Evolutionary conservation across 2,113 vertebrate genomes (phyloP), one percentile per base, ranked within the genome.

Genomic region (Phaethornis superciliosus): DNA sequence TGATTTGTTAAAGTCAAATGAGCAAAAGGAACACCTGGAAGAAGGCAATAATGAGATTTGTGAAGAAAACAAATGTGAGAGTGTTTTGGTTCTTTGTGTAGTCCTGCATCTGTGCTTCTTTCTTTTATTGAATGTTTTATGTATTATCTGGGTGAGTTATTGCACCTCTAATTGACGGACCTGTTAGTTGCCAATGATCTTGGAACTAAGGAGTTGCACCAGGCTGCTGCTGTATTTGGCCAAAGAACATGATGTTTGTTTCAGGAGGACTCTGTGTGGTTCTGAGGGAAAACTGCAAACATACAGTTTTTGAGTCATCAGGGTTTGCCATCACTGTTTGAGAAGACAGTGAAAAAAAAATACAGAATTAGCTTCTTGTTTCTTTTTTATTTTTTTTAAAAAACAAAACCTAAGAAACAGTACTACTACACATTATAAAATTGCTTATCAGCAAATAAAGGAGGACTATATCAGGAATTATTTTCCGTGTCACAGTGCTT

Each of bases 1-100:
- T 63, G 67, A 93, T 97, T 96, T 96, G 79, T 96, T 95, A 93
- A 91, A 96, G 86, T 93, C 90, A 95, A 94, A 62, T 68, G 82
- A 94, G 87, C 71, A 82, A 94, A 95, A 84, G 62, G 63, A 95
- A 64, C 81, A 96, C 84, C 88, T 96, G 90, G 86, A 96, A 33
- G 19, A 92, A 80, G 64, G 54, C 72, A 93, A 62, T 82, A 77
- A 59, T 42, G 75, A 94, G 74, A 90, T 85, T 64, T 76, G 24
- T 60, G n/a, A 82, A 59, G 87, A 82, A 95, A 93, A 93, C 24
- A 88, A 94, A 65, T 54, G 67, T 5, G 64, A 42, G 51, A 46
- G 5, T 35, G 5, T 81, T 81, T 86, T 71, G 28, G 24, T 65
- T 63, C 52, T 12, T 76, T 22, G 20, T 42, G 64, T 7, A 74